Conservation (phyloP, 2,888 invertebrate genomes). For the Lottia gigantea region DNA sequence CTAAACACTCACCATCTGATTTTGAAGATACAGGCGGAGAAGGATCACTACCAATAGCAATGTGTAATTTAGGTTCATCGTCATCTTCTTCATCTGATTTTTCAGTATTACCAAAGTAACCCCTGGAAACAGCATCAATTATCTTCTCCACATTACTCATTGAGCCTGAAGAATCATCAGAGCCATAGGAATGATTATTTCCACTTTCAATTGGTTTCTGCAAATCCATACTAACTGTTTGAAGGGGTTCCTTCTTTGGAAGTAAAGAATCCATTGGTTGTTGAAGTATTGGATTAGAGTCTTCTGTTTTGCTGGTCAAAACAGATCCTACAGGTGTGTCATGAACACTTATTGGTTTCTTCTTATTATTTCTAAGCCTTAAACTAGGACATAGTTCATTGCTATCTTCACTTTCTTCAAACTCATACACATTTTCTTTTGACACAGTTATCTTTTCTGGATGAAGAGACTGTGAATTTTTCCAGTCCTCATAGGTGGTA, state of each 20-base stretch:
- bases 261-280: neutral
- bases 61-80: constrained; percentile 19
- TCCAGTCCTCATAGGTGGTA: constrained; percentile 34
- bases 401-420: constrained; percentile 52
- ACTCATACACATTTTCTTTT: constrained; percentile 52
- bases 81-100: constrained; percentile 18
- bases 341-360: constrained; percentile 23
- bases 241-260: constrained; percentile 24
- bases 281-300: neutral
- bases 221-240: constrained; percentile 11
- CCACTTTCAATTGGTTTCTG: constrained; percentile 13
- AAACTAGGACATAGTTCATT: constrained; percentile 31
- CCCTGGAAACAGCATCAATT: constrained; percentile 89
- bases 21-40: constrained; percentile 10
- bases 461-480: constrained; percentile 21
- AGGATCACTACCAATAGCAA: neutral
- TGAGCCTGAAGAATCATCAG: constrained; percentile 12
- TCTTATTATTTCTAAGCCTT: constrained; percentile 29
- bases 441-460: constrained; percentile 27
- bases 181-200: neutral
- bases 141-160: constrained; percentile 81
- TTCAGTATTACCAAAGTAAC: constrained; percentile 66
- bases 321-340: constrained; percentile 9
- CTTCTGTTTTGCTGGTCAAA: constrained; percentile 14
- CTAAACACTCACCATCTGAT: neutral